A percentile compares a stretch with the other conserved stretches of the same genome.
phyloP scores from a whole-genome alignment of 2,888 invertebrate species.

The Furcula furcula region DNA sequence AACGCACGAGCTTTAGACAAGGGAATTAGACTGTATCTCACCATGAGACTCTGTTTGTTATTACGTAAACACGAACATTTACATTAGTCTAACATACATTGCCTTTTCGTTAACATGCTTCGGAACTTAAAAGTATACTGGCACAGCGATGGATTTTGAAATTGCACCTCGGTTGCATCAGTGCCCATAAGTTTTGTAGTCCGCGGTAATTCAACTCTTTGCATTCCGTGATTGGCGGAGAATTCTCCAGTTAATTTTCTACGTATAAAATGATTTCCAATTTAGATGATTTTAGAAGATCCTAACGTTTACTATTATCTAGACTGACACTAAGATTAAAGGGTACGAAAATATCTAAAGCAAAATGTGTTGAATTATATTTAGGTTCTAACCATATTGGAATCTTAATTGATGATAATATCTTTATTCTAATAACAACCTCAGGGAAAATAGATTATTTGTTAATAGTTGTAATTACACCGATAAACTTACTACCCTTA shows the following conservation, averaged over 20 bases:
- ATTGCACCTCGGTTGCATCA: no score
- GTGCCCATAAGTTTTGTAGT: neutral
- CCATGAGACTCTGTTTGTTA: conserved; percentile 26
- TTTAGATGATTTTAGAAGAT: conserved; percentile 47
- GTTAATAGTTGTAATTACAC: no score
- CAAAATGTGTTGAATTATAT: neutral
- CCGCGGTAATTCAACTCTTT: conserved; percentile 29
- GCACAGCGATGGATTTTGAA: conserved; percentile 17
- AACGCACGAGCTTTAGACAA: conserved; percentile 57
- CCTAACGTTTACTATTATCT: conserved; percentile 33
- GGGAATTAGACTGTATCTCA: conserved; percentile 52
- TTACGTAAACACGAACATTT: conserved; percentile 6
- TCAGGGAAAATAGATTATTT: no score
- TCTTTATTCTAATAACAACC: no score
- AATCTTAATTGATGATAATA: no score
- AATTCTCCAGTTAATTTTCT: conserved; percentile 44
- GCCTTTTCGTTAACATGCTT: conserved; percentile 16
- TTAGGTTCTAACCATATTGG: neutral
- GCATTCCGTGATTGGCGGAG: conserved; percentile 46
- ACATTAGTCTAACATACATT: conserved; percentile 17
- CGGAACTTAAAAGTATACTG: neutral
- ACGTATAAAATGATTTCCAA: conserved; percentile 45
- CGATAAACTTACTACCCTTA: no score
- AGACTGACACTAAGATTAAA: conserved; percentile 45
- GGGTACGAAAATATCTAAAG: conserved; percentile 7